Conservation (phyloP, 2,888 invertebrate genomes). For the Pterostichus madidus region DNA sequence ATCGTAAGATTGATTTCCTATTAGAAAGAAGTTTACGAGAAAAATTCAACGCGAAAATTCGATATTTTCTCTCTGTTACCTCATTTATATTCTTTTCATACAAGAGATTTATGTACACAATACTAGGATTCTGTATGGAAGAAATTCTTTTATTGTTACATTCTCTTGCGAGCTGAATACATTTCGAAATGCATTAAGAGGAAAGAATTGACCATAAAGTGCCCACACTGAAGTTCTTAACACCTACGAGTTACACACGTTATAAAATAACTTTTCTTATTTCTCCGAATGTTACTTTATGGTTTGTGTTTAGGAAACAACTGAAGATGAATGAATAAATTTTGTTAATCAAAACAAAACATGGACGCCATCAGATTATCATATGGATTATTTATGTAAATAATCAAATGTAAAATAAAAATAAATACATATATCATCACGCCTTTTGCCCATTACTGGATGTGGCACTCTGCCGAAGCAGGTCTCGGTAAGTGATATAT, state of each 20-base stretch:
- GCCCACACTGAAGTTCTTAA: conserved; percentile 14
- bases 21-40: not conserved
- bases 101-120: conserved; percentile 1
- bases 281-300: not conserved
- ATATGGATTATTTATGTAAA: not conserved
- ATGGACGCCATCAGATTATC: not conserved
- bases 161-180: conserved; percentile 11
- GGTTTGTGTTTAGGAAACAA: conserved; percentile 5
- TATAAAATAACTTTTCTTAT: conserved; percentile 40
- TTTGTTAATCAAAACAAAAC: conserved; percentile 21
- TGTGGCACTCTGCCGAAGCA: no score
- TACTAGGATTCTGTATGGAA: not conserved
- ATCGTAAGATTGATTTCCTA: not conserved
- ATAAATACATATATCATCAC: no score
- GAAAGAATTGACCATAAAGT: conserved; percentile 26
- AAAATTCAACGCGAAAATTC: not conserved
- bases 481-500: no score
- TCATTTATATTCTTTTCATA: conserved; percentile 15
- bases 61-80: not conserved
- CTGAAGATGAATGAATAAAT: conserved; percentile 17
- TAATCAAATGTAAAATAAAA: conserved; percentile 16
- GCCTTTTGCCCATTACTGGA: no score
- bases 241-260: conserved; percentile 14
- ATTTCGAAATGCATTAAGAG: conserved; percentile 33
- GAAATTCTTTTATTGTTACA: conserved; percentile 11